Evolutionary conservation across 1,140 invertebrate species (phyloP).

Genomic region (Hermetia illucens): DNA sequence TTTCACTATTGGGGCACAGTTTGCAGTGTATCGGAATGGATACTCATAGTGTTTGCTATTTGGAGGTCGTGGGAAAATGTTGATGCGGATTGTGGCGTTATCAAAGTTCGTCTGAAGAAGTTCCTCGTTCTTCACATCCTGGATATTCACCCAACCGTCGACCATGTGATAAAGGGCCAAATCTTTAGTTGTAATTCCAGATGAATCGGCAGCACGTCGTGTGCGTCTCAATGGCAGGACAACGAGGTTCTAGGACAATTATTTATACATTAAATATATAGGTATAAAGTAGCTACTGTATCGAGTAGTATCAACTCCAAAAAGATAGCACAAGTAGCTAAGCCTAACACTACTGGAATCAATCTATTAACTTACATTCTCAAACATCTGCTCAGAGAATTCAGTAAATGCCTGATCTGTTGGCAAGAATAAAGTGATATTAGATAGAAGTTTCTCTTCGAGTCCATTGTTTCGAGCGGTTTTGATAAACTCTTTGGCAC

Average conservation of each 20-base stretch:
- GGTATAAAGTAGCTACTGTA: too few species aligned
- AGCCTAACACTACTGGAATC: too few species aligned
- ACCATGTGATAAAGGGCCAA: conserved; percentile 32
- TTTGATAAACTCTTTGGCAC: conserved; percentile 36
- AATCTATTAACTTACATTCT: conserved; percentile 23
- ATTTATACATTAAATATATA: too few species aligned
- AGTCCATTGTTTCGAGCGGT: conserved; percentile 32
- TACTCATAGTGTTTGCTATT: conserved; percentile 24
- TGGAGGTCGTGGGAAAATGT: conserved; percentile 37
- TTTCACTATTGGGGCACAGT: conserved; percentile 36
- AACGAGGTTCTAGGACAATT: conserved; percentile 5
- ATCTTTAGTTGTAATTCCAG: conserved; percentile 18
- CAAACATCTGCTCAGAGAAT: conserved; percentile 29
- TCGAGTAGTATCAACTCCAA: too few species aligned
- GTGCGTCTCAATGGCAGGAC: not conserved
- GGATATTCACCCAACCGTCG: conserved; percentile 30
- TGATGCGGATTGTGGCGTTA: conserved; percentile 41
- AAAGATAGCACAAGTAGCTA: too few species aligned
- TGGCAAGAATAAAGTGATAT: conserved; percentile 41
- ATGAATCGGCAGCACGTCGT: conserved; percentile 10
- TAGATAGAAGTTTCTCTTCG: conserved; percentile 30
- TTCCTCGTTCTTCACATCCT: conserved; percentile 33
- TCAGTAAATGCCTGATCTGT: conserved; percentile 37
- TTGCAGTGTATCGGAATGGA: conserved; percentile 31
- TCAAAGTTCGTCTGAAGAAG: conserved; percentile 31